These are phyloP conservation scores for Hydriomena furcata DNA, from an alignment of 2,888 invertebrate genomes.

Conservation along the genomic window DNA sequence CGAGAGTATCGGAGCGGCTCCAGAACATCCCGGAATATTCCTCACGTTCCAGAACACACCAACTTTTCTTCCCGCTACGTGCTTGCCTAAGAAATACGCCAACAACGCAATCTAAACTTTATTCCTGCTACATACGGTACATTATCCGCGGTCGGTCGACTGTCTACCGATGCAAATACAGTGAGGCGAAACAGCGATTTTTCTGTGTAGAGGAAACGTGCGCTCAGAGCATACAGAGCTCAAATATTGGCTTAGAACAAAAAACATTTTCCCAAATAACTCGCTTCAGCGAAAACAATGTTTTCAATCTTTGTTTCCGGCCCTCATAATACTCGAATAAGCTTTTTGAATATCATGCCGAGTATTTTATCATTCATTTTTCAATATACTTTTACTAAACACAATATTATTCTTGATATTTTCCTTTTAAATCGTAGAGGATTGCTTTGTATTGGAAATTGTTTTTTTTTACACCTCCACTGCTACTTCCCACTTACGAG, in stretches of 20 bases:
- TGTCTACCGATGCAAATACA: conserved; percentile 30
- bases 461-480: conserved; percentile 1
- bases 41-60: conserved; percentile 36
- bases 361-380: not conserved
- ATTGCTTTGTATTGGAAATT: conserved; percentile 9
- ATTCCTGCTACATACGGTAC: conserved; percentile 6
- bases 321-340: conserved; percentile 1
- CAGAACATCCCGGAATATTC: conserved; percentile 22
- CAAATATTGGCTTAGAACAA: conserved; percentile 31
- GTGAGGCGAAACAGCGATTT: conserved; percentile 29
- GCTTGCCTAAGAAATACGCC: conserved; percentile 14
- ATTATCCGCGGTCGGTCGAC: conserved; percentile 9
- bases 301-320: conserved; percentile 10
- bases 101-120: conserved; percentile 20
- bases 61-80: conserved; percentile 35
- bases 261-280: conserved; percentile 19
- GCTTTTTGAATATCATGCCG: conserved; percentile 2
- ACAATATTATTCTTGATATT: conserved; percentile 1
- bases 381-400: conserved; percentile 6
- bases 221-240: conserved; percentile 15
- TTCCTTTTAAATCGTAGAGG: not conserved
- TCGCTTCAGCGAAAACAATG: conserved; percentile 14
- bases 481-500: not conserved
- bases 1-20: conserved; percentile 17
- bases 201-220: conserved; percentile 27